Evolutionary conservation across 2,797 vertebrate genomes (phyloP).

Genomic region (Lepus townsendii): DNA sequence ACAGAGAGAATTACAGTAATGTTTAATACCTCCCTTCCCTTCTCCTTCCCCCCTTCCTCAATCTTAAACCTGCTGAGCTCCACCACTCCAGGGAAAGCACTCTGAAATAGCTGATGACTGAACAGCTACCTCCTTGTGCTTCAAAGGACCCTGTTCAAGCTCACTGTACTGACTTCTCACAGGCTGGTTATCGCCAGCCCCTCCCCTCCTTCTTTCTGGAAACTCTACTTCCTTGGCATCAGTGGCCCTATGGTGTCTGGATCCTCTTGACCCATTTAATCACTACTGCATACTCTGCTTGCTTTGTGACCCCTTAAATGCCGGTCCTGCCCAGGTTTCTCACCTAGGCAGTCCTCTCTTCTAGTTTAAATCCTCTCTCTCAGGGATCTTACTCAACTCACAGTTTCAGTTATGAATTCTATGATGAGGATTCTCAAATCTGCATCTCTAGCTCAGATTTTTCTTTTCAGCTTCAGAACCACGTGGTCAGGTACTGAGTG

Average conservation of each 20-base stretch:
- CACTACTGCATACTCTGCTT: neutral
- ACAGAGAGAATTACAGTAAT: neutral
- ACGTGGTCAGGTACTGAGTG: neutral
- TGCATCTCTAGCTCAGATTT: neutral
- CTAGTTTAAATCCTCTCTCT: neutral
- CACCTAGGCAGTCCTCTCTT: neutral
- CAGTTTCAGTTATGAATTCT: neutral
- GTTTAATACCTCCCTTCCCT: neutral
- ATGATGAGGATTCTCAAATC: neutral
- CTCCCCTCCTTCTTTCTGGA: neutral
- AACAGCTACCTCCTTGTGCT: neutral
- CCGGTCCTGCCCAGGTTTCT: neutral
- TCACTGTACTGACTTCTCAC: neutral
- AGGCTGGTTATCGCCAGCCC: neutral
- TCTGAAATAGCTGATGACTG: neutral
- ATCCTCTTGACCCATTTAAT: neutral
- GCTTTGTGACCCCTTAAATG: neutral
- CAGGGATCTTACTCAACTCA: neutral
- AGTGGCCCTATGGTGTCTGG: neutral
- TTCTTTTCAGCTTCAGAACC: neutral
- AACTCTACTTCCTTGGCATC: neutral
- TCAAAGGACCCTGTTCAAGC: neutral
- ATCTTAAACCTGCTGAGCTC: neutral
- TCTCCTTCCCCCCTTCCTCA: neutral
- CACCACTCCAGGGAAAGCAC: neutral